Percentiles rank a stretch among this genome's conserved stretches.
These are phyloP conservation scores for Penelope pileata DNA, from an alignment of 2,113 vertebrate species.

Conservation along the genomic window DNA sequence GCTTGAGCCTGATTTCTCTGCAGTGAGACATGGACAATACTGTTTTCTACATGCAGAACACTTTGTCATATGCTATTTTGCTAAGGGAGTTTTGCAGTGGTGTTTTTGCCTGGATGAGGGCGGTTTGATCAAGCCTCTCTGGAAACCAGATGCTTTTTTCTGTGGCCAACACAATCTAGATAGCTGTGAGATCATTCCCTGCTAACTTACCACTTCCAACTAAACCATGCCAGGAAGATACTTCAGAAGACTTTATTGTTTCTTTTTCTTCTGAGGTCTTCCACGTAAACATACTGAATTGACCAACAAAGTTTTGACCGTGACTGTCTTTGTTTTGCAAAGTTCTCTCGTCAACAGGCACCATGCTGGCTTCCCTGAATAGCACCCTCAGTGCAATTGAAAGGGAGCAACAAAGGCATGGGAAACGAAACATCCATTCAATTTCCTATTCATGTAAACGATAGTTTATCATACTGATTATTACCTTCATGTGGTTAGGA, in stretches of 20 bases:
- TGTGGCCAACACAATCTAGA: not conserved
- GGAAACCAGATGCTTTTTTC: not conserved
- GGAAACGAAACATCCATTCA: slow-evolving; percentile 74
- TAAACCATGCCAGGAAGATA: not conserved
- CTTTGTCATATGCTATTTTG: not conserved
- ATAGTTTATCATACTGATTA: slow-evolving; percentile 67
- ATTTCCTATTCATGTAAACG: slow-evolving; percentile 72
- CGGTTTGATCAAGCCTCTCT: not conserved
- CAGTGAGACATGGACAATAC: not conserved
- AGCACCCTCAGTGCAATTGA: slow-evolving; percentile 53
- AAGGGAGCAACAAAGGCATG: slow-evolving; percentile 68
- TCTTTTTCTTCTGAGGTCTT: slow-evolving; percentile 33
- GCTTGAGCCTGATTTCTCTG: not conserved
- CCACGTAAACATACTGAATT: slow-evolving; percentile 67
- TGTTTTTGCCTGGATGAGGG: not conserved
- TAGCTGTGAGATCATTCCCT: not conserved
- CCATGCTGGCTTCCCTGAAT: slow-evolving; percentile 70
- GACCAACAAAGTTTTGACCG: slow-evolving; percentile 75
- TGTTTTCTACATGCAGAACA: not conserved
- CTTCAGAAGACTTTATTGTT: not conserved
- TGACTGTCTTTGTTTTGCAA: slow-evolving; percentile 83
- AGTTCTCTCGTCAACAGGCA: slow-evolving; percentile 74
- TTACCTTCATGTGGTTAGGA: slow-evolving; percentile 49
- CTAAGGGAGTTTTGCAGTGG: not conserved
- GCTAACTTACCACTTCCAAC: not conserved